Conservation (phyloP, 2,888 invertebrate species). For the Macaria liturata region DNA sequence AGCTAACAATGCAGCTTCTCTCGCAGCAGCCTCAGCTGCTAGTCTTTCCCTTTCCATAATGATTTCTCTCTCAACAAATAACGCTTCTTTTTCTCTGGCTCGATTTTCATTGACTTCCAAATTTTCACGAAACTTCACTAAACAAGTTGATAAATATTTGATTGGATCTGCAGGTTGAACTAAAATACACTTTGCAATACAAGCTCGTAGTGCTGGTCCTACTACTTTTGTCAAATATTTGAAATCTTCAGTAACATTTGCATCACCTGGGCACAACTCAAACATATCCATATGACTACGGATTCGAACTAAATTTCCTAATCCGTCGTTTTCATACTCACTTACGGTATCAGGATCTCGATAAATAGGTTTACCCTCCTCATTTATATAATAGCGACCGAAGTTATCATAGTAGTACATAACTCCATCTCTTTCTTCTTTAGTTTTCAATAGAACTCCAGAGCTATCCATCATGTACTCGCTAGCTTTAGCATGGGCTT, state of each 20-base stretch:
- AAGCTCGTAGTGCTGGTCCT: slow-evolving; percentile 65
- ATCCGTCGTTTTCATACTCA: slow-evolving; percentile 76
- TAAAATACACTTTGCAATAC: slow-evolving; percentile 67
- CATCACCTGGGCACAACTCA: slow-evolving; percentile 64
- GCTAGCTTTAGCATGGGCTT: slow-evolving; percentile 65
- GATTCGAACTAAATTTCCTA: slow-evolving; percentile 75
- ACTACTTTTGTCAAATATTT: slow-evolving; percentile 67
- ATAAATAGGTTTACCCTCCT: slow-evolving; percentile 70
- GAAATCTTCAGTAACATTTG: slow-evolving; percentile 70
- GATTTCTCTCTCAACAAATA: slow-evolving; percentile 61
- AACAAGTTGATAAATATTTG: slow-evolving; percentile 59
- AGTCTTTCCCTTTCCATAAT: slow-evolving; percentile 61
- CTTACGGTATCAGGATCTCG: slow-evolving; percentile 62
- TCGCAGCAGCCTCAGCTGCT: slow-evolving; percentile 59
- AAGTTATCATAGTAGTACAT: slow-evolving; percentile 70
- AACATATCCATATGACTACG: slow-evolving; percentile 64
- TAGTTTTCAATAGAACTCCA: slow-evolving; percentile 65
- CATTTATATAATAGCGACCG: slow-evolving; percentile 70
- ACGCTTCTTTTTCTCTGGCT: slow-evolving; percentile 57
- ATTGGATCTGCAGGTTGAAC: slow-evolving; percentile 74
- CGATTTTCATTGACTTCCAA: slow-evolving; percentile 62
- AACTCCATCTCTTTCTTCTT: slow-evolving; percentile 64
- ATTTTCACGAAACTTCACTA: slow-evolving; percentile 68
- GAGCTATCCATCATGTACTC: slow-evolving; percentile 74
- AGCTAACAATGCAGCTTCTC: slow-evolving; percentile 53